Conservation (phyloP, 2,888 invertebrate species). For the Macrophya alboannulata region DNA sequence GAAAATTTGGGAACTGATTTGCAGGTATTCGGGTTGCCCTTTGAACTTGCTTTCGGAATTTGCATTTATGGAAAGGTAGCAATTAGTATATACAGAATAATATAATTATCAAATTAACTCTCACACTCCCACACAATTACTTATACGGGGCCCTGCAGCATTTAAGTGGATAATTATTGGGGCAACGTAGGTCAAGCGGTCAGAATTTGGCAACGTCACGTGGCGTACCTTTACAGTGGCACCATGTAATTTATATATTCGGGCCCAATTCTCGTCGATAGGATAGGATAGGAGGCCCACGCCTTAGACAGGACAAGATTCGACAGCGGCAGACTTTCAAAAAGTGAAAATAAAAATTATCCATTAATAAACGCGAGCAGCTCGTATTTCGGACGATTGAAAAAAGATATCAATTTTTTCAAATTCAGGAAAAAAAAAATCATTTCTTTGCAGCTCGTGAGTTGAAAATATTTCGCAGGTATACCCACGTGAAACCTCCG, state of each 20-base stretch:
- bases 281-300: conserved; percentile 9
- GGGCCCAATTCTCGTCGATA: conserved; percentile 46
- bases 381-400: neutral
- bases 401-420: neutral
- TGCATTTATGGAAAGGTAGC: conserved; percentile 74
- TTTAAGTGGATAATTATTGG: conserved; percentile 77
- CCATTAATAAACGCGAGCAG: neutral
- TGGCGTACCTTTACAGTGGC: conserved; percentile 55
- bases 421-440: neutral
- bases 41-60: conserved; percentile 63
- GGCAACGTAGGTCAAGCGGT: conserved; percentile 66
- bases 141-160: conserved; percentile 65
- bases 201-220: conserved; percentile 68
- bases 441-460: neutral
- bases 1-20: conserved; percentile 34
- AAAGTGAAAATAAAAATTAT: neutral
- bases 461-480: conserved; percentile 13
- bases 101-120: conserved; percentile 77
- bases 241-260: conserved; percentile 54
- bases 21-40: conserved; percentile 34
- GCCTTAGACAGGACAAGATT: conserved; percentile 27
- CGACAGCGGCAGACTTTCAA: neutral
- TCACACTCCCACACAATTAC: conserved; percentile 71
- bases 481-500: conserved; percentile 1
- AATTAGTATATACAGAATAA: conserved; percentile 73